These are phyloP conservation scores for Microtus montanus DNA, from an alignment of 2,113 vertebrate genomes.

Conservation along the genomic window DNA sequence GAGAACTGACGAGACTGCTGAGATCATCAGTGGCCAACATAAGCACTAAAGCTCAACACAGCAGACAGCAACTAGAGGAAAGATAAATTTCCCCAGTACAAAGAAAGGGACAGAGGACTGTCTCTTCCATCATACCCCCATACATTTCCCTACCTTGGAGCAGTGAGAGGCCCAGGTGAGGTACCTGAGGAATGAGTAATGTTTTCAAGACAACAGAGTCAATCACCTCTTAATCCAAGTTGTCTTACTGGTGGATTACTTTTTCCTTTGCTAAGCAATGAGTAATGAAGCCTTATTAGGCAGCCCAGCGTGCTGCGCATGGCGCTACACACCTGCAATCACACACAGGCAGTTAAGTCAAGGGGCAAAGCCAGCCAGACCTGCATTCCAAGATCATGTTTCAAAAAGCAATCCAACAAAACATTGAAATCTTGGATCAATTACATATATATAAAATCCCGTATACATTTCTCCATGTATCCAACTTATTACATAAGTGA, in stretches of 20 bases:
- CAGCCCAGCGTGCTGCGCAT: not conserved
- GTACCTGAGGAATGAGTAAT: not conserved
- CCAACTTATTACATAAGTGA: not conserved
- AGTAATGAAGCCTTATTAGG: slow-evolving; percentile 24
- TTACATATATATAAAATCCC: not conserved
- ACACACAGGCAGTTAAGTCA: not conserved
- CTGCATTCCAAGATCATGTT: not conserved
- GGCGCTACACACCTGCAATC: not conserved
- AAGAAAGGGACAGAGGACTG: not conserved
- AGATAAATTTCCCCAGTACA: not conserved
- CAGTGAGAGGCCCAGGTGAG: not conserved
- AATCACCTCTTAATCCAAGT: slow-evolving; percentile 8
- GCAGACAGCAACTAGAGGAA: not conserved
- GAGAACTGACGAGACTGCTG: not conserved
- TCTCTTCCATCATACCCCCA: too few species aligned
- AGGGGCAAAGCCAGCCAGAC: not conserved
- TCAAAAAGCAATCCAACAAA: not conserved
- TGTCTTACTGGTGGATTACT: not conserved
- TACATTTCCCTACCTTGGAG: too few species aligned
- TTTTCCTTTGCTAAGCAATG: not conserved
- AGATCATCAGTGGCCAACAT: not conserved
- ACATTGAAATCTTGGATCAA: not conserved
- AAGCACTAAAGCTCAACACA: not conserved
- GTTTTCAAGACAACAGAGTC: slow-evolving; percentile 10
- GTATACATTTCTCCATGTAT: not conserved